Percentiles rank a stretch among this genome's conserved stretches.
phyloP scores from a whole-genome alignment of 2,888 invertebrate species.

The Nipponacmea schrenckii region DNA sequence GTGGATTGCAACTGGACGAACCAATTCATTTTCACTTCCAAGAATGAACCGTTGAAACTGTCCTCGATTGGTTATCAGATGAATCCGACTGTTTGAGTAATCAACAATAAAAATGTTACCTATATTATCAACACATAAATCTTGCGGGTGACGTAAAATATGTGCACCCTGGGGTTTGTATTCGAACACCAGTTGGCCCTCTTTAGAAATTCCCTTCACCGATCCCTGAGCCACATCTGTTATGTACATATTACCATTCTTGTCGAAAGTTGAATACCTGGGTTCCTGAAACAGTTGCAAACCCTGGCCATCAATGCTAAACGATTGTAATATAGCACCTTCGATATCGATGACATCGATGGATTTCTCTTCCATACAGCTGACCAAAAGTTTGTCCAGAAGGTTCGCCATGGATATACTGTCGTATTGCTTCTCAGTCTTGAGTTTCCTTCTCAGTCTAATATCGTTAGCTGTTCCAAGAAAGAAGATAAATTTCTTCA shows the following conservation, averaged over 20 bases:
- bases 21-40: conserved; percentile 46
- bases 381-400: conserved; percentile 43
- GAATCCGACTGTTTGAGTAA: conserved; percentile 49
- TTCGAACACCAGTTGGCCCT: conserved; percentile 41
- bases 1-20: conserved; percentile 51
- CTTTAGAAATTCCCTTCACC: conserved; percentile 41
- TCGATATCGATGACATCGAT: conserved; percentile 48
- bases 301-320: conserved; percentile 34
- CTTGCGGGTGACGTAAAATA: conserved; percentile 46
- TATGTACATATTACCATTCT: conserved; percentile 48
- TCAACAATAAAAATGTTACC: conserved; percentile 56
- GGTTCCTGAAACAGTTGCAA: conserved; percentile 43
- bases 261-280: conserved; percentile 45
- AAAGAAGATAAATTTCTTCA: conserved; percentile 49
- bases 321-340: conserved; percentile 45
- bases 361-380: conserved; percentile 41
- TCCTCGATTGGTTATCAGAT: conserved; percentile 49
- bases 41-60: conserved; percentile 51
- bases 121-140: conserved; percentile 51
- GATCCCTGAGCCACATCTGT: conserved; percentile 45
- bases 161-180: conserved; percentile 42
- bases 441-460: conserved; percentile 41
- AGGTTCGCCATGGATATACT: conserved; percentile 43
- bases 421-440: conserved; percentile 54
- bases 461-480: conserved; percentile 42